These are phyloP conservation scores for Salticus scenicus DNA, from an alignment of 2,888 invertebrate genomes.

Conservation along the genomic window DNA sequence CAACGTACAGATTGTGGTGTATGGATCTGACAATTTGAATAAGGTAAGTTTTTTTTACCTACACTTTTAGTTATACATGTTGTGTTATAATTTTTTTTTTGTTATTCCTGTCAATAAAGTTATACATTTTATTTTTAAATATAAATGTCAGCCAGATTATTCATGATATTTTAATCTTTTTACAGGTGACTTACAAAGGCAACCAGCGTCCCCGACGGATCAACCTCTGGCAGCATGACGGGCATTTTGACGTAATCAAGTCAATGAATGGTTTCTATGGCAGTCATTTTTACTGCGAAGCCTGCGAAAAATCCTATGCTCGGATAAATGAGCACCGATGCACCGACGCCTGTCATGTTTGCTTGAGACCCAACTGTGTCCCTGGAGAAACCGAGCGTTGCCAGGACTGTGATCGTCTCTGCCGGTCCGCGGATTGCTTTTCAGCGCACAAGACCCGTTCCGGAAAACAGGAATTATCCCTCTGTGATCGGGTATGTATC, in stretches of 20 bases:
- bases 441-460: not conserved
- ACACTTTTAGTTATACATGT: no score
- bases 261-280: constrained; percentile 11
- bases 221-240: constrained; percentile 8
- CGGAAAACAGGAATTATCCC: not conserved
- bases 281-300: not conserved
- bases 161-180: not conserved
- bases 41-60: not conserved
- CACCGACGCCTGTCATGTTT: not conserved
- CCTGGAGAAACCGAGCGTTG: not conserved
- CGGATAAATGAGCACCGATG: not conserved
- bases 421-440: not conserved
- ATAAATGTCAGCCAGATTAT: no score
- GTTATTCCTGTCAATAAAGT: no score
- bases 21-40: not conserved
- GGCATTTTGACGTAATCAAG: constrained; percentile 13
- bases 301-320: not conserved
- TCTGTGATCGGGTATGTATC: not conserved
- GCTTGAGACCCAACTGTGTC: not conserved
- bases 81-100: not conserved
- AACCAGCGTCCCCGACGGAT: not conserved
- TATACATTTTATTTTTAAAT: no score
- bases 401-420: not conserved
- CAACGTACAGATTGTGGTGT: not conserved
- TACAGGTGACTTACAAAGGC: constrained; percentile 10